phyloP scores from a whole-genome alignment of 1,140 invertebrate species.

The Leptinotarsa lineolata region DNA sequence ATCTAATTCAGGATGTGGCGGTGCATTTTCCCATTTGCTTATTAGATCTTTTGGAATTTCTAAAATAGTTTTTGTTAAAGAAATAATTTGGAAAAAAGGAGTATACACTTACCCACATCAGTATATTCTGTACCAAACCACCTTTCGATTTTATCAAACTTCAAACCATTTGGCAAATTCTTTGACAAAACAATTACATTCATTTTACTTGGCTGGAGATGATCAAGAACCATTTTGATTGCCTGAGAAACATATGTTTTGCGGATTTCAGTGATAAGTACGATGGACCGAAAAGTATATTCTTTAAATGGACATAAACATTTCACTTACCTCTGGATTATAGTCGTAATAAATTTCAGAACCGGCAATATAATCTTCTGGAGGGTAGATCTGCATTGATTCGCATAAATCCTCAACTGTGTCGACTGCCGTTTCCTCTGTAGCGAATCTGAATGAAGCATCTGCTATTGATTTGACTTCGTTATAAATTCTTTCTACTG shows the following conservation, averaged over 20 bases:
- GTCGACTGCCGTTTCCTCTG: slow-evolving; percentile 72
- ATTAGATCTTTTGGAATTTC: slow-evolving; percentile 66
- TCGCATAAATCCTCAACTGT: slow-evolving; percentile 78
- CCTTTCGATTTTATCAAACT: slow-evolving; percentile 68
- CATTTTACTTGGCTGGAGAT: slow-evolving; percentile 71
- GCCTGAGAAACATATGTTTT: slow-evolving; percentile 48
- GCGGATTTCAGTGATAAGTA: no score
- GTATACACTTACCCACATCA: slow-evolving; percentile 53
- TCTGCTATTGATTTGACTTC: slow-evolving; percentile 77
- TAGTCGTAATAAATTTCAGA: slow-evolving; percentile 77
- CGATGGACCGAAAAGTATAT: no score
- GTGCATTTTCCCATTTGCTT: slow-evolving; percentile 63
- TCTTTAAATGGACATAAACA: no score
- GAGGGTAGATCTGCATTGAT: slow-evolving; percentile 79
- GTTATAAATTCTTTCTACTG: slow-evolving; percentile 71
- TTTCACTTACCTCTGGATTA: slow-evolving; percentile 65
- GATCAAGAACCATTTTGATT: slow-evolving; percentile 68
- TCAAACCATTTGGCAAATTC: slow-evolving; percentile 60
- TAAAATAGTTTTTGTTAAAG: slow-evolving; percentile 27
- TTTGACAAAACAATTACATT: slow-evolving; percentile 74
- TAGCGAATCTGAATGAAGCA: slow-evolving; percentile 70
- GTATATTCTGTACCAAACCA: slow-evolving; percentile 75
- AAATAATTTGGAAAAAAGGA: not conserved
- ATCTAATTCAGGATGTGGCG: slow-evolving; percentile 63
- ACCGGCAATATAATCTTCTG: slow-evolving; percentile 79